Base-by-base conservation (phyloP, 2,797 vertebrate species). In the Melanotaenia nigrans region DNA sequence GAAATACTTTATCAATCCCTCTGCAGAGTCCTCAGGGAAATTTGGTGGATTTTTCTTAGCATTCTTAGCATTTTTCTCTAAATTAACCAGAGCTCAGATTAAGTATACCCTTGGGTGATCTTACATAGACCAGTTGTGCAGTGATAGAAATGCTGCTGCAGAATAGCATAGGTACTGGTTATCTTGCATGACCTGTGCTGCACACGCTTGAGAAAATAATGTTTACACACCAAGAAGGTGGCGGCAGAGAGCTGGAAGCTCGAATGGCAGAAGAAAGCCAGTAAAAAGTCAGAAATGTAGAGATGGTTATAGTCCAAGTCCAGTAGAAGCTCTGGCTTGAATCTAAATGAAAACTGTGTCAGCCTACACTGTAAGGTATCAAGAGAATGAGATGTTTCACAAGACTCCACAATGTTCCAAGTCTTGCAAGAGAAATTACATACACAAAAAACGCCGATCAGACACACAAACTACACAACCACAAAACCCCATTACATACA, bases 391-490 rank as follows among this genome's bases (percentile, higher is more conserved):
- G 2, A 57, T 45, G 54, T 16, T 68, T 22, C 54, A 42, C 68
- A 79, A 30, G 24, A 47, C n/a, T 59, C 35, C 35, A 6, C 20
- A 32, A n/a, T 13, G 67, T 33, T 54, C 33, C n/a, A 68, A 12
- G 47, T 11, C 61, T 28, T 64, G 45, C 24, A n/a, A 71, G 57
- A 36, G 54, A 79, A 25, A 73, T 45, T 5, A 77, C 58, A n/a
- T 75, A 54, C 47, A 84, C 68, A 81, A 65, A 79, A 54, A 70
- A 42, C 3, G 62, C 3, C 8, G 24, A 68, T 49, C 4, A 62
- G 35, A 84, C 61, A 68, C 30, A 82, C 60, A 74, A 58, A 87
- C 45, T n/a, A 71, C 66, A 90, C 57, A 65, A 25, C 11, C 75
- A 73, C 65, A 22, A 56, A 35, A 38, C 14, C 36, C 14, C 5